Percentiles rank a stretch among this genome's conserved stretches.
Conservation (phyloP, 2,113 vertebrate species). For the Xenopus borealis region DNA sequence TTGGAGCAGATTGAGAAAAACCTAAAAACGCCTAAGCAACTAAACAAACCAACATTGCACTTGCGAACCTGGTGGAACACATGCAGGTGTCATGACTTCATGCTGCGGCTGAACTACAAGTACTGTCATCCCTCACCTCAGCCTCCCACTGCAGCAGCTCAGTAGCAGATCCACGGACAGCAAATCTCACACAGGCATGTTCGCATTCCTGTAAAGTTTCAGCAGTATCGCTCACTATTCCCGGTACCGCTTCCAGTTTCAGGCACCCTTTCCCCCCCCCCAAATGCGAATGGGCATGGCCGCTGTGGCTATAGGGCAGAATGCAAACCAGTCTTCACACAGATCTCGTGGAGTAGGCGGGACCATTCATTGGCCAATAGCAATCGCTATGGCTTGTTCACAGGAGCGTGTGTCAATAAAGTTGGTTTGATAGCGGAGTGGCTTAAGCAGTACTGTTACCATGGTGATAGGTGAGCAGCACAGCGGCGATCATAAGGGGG, state of each 20-base stretch:
- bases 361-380: too few species aligned
- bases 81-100: background rate
- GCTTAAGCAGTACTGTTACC: too few species aligned
- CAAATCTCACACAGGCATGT: background rate
- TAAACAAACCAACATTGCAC: too few species aligned
- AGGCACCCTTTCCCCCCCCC: constrained; percentile 18
- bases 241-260: constrained; percentile 38
- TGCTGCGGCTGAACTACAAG: background rate
- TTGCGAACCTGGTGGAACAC: too few species aligned
- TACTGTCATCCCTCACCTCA: background rate
- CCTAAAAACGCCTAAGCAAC: background rate
- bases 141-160: background rate
- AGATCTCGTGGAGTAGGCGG: background rate
- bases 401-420: background rate
- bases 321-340: background rate
- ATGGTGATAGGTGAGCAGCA: too few species aligned
- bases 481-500: too few species aligned
- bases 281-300: background rate
- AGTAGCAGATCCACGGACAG: background rate
- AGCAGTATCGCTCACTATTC: background rate
- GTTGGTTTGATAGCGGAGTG: too few species aligned
- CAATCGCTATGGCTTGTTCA: too few species aligned
- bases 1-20: background rate
- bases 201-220: background rate
- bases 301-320: background rate